A percentile compares a stretch with the other conserved stretches of the same genome.
phyloP scores from a whole-genome alignment of 2,113 vertebrate genomes.

The Lycocorax pyrrhopterus region DNA sequence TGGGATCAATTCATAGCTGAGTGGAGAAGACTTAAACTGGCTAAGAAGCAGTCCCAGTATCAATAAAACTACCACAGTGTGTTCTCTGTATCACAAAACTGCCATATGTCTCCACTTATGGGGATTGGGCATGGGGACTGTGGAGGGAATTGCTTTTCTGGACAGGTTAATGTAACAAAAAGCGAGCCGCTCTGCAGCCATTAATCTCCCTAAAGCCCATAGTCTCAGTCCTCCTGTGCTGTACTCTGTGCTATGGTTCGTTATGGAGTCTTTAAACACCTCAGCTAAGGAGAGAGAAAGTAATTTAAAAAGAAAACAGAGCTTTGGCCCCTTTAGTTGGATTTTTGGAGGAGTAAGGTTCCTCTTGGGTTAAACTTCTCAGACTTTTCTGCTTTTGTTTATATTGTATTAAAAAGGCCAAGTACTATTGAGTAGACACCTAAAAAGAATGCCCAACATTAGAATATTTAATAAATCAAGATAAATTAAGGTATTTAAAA shows the following conservation, averaged over 20 bases:
- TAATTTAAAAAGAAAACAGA: constrained; percentile 20
- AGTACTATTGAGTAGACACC: background rate
- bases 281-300: constrained; percentile 10
- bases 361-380: background rate
- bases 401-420: background rate
- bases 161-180: constrained; percentile 47
- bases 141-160: constrained; percentile 5
- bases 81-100: background rate
- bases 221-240: background rate
- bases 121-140: background rate
- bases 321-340: background rate
- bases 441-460: background rate
- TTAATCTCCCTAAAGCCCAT: constrained; percentile 31
- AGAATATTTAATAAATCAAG: background rate
- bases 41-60: background rate
- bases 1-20: background rate
- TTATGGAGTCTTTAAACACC: constrained; percentile 27
- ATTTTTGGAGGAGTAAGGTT: background rate
- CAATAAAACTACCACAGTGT: constrained; percentile 8
- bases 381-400: background rate
- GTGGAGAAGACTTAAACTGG: background rate
- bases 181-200: background rate
- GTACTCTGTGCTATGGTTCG: background rate
- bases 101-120: constrained; percentile 27
- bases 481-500: background rate